phyloP scores from a whole-genome alignment of 2,113 vertebrate genomes.

The Mustela nigripes region DNA sequence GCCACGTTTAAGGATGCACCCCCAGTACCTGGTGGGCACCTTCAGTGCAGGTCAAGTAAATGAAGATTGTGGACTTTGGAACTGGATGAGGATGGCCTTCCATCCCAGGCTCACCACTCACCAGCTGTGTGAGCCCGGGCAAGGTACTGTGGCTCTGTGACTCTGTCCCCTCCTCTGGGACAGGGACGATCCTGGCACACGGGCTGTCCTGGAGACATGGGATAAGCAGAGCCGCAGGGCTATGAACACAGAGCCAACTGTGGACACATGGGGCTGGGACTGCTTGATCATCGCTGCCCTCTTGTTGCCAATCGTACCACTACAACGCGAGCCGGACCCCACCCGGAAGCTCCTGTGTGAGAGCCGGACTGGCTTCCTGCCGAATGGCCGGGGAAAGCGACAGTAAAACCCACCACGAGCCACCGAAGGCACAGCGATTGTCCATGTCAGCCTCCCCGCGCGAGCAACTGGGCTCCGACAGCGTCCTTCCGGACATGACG shows the following conservation, averaged over 20 bases:
- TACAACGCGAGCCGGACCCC: neutral
- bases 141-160: neutral
- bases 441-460: neutral
- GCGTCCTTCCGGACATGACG: neutral
- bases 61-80: neutral
- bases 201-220: neutral
- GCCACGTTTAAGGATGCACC: fast-evolving
- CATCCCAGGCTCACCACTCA: neutral
- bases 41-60: fast-evolving
- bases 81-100: neutral
- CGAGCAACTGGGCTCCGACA: neutral
- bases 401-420: neutral
- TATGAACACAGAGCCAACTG: too few species aligned
- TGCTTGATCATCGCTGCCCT: fast-evolving
- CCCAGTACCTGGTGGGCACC: neutral
- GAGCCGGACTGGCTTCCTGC: neutral
- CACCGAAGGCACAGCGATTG: neutral
- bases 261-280: neutral
- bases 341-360: neutral
- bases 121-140: neutral
- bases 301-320: neutral
- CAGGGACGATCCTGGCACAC: neutral
- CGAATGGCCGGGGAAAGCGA: neutral
- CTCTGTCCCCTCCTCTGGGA: neutral
- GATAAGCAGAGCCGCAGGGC: fast-evolving